Conservation (phyloP, 2,113 vertebrate genomes). For the Pycnonotus jocosus region DNA sequence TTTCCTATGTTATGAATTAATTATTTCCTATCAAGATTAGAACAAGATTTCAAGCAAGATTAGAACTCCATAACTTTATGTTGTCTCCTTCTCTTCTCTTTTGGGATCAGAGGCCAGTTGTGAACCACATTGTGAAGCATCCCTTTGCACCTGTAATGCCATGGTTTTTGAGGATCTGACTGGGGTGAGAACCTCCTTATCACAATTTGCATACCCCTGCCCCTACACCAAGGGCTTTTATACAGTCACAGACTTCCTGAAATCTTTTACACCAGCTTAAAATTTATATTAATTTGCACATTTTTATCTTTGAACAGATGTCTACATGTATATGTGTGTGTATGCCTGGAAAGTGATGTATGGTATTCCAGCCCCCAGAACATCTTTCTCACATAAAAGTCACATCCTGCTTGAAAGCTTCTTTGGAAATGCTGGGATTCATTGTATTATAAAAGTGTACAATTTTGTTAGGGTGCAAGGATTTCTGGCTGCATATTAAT, state of each 20-base stretch:
- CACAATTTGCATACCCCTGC: rapidly evolving
- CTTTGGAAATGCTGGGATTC: background rate
- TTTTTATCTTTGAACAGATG: background rate
- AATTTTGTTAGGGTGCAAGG: background rate
- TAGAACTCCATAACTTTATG: background rate
- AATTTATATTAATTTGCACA: background rate
- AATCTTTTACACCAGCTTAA: background rate
- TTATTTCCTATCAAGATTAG: background rate
- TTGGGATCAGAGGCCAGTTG: background rate
- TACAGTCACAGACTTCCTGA: background rate
- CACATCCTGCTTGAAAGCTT: background rate
- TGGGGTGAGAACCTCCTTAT: background rate
- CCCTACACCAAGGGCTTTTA: background rate
- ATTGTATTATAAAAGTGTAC: background rate
- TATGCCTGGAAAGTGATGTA: background rate
- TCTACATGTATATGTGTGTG: background rate
- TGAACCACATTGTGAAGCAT: rapidly evolving
- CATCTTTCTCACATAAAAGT: background rate
- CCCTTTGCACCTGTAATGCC: background rate
- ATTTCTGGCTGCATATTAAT: constrained; percentile 7
- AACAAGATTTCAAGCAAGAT: background rate
- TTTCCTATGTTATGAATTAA: background rate
- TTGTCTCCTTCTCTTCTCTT: background rate
- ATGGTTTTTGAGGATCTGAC: background rate
- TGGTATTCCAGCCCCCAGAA: background rate